A percentile compares a stretch with the other conserved stretches of the same genome.
Evolutionary conservation across 2,888 invertebrate species (phyloP).

Genomic region (Dioctria rufipes): DNA sequence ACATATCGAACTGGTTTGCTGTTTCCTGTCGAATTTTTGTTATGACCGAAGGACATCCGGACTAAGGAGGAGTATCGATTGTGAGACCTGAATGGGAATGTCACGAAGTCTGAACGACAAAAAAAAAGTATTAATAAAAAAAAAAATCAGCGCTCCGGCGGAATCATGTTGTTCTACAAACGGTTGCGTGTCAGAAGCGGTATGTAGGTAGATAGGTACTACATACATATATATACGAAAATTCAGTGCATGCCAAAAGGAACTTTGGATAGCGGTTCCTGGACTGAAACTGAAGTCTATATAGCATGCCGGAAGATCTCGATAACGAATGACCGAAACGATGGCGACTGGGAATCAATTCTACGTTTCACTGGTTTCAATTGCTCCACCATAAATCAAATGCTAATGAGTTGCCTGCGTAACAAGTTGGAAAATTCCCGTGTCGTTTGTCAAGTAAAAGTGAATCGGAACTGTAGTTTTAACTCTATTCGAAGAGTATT

Average conservation of each 20-base stretch:
- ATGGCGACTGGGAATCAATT: constrained; percentile 56
- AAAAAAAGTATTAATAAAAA: neutral
- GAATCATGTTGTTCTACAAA: constrained; percentile 22
- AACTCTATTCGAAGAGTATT: constrained; percentile 27
- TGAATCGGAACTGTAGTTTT: constrained; percentile 53
- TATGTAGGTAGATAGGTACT: too few relatives aligned
- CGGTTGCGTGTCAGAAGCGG: constrained; percentile 18
- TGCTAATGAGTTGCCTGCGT: constrained; percentile 56
- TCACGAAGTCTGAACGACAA: constrained; percentile 7
- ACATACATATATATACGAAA: too few relatives aligned
- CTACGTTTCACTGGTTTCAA: constrained; percentile 57
- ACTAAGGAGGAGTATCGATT: constrained; percentile 49
- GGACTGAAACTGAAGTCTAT: constrained; percentile 17
- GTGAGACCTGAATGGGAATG: constrained; percentile 25
- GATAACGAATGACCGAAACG: constrained; percentile 57
- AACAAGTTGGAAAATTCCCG: constrained; percentile 51
- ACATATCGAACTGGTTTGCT: constrained; percentile 46
- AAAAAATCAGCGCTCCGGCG: neutral
- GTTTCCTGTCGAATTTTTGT: constrained; percentile 48
- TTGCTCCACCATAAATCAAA: constrained; percentile 55
- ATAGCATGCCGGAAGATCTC: constrained; percentile 55
- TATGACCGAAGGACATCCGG: constrained; percentile 43
- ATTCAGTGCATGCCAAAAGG: neutral
- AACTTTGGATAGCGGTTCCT: constrained; percentile 2
- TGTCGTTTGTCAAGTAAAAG: constrained; percentile 53